A percentile compares a stretch with the other conserved stretches of the same genome.
Evolutionary conservation across 2,797 vertebrate species (phyloP).

Genomic region (Valencia hispanica): DNA sequence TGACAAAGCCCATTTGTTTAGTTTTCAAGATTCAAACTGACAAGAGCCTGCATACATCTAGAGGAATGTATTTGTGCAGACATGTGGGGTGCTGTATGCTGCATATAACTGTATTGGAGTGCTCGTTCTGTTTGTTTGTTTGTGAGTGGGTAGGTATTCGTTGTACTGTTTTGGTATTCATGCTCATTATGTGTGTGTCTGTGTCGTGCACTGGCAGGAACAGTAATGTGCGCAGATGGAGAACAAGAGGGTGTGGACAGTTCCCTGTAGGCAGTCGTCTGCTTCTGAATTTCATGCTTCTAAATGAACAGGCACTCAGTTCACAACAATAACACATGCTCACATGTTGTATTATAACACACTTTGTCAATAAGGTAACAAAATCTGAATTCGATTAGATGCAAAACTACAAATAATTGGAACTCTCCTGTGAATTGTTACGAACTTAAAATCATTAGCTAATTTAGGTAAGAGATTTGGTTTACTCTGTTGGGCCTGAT

Average conservation of each 20-base stretch:
- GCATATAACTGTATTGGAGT: constrained; percentile 17
- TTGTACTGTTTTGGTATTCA: constrained; percentile 17
- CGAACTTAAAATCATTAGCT: constrained; percentile 5
- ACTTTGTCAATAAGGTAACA: constrained; percentile 31
- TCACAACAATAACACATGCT: constrained; percentile 48
- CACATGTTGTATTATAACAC: constrained; percentile 26
- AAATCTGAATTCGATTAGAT: not conserved
- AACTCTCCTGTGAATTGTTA: not conserved
- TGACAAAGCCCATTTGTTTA: constrained; percentile 15
- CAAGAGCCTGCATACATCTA: constrained; percentile 7
- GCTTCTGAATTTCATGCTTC: constrained; percentile 52
- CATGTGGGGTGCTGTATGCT: constrained; percentile 19
- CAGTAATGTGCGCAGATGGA: constrained; percentile 80
- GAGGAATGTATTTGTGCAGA: constrained; percentile 19
- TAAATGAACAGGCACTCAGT: constrained; percentile 33
- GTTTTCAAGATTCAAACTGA: constrained; percentile 17
- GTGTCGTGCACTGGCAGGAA: constrained; percentile 54
- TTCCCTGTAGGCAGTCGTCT: constrained; percentile 76
- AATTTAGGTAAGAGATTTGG: constrained; percentile 48
- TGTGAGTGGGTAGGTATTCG: constrained; percentile 30
- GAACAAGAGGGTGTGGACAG: constrained; percentile 73
- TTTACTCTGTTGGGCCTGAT: constrained; percentile 51
- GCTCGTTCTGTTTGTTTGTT: constrained; percentile 27
- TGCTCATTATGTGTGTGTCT: constrained; percentile 24
- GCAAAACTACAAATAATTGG: not conserved